Percentiles rank a stretch among this genome's conserved stretches.
Evolutionary conservation across 2,113 vertebrate genomes (phyloP).

Genomic region (Sander lucioperca): DNA sequence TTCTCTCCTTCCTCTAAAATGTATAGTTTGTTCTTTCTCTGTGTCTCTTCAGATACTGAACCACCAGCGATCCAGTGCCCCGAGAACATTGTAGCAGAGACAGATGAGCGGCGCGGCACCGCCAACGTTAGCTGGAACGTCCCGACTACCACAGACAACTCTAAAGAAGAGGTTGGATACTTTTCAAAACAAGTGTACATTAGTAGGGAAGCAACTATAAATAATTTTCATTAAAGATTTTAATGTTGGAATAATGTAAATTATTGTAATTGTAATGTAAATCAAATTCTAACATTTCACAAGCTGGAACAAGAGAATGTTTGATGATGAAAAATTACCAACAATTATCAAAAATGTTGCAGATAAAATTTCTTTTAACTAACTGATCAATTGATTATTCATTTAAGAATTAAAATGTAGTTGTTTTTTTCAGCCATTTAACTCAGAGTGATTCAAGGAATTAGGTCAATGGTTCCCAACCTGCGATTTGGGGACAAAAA

Average conservation of each 20-base stretch:
- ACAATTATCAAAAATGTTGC: not conserved
- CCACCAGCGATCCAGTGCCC: constrained; percentile 91
- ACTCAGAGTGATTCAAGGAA: not conserved
- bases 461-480: not conserved
- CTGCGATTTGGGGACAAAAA: not conserved
- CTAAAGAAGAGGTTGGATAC: constrained; percentile 89
- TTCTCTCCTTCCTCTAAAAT: not conserved
- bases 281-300: not conserved
- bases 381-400: not conserved
- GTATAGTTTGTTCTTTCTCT: not conserved
- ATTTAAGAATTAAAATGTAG: not conserved
- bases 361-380: not conserved
- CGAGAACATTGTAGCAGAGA: constrained; percentile 85
- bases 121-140: constrained; percentile 90
- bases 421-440: not conserved
- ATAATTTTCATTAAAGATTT: not conserved
- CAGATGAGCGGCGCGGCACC: constrained; percentile 89
- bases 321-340: not conserved
- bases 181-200: not conserved
- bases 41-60: constrained; percentile 86
- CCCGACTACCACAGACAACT: constrained; percentile 90
- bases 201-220: not conserved
- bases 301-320: not conserved
- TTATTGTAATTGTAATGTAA: too few relatives aligned
- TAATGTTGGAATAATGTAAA: not conserved